phyloP scores from a whole-genome alignment of 2,797 vertebrate species.

The Garrulus glandarius region DNA sequence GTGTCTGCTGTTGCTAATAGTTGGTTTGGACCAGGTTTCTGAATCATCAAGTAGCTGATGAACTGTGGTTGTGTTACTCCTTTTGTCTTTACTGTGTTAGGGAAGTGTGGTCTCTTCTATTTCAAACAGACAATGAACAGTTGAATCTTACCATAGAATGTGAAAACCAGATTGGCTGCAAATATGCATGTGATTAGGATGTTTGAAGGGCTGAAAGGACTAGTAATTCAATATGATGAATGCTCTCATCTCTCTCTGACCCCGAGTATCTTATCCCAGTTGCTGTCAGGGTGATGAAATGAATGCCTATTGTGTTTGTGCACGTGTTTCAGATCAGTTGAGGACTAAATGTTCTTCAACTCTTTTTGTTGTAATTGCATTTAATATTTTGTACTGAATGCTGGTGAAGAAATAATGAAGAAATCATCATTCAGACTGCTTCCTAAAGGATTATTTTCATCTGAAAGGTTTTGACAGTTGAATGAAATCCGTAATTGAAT shows the following conservation, averaged over 20 bases:
- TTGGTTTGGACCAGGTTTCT: neutral
- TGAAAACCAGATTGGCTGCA: neutral
- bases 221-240: neutral
- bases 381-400: slow-evolving; percentile 8
- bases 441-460: slow-evolving; percentile 15
- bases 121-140: neutral
- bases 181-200: neutral
- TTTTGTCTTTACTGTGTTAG: neutral
- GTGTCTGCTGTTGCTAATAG: neutral
- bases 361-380: neutral
- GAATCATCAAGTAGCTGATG: neutral
- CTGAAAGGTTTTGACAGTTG: slow-evolving; percentile 29
- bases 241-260: neutral
- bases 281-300: neutral
- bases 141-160: neutral
- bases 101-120: neutral
- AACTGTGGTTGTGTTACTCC: neutral
- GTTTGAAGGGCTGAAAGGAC: neutral
- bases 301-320: slow-evolving; percentile 12
- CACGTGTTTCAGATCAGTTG: neutral
- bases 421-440: neutral
- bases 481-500: slow-evolving; percentile 12
- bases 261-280: neutral
- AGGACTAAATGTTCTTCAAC: neutral
- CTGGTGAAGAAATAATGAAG: slow-evolving; percentile 8